phyloP scores from a whole-genome alignment of 2,113 vertebrate species.

The Neogobius melanostomus region DNA sequence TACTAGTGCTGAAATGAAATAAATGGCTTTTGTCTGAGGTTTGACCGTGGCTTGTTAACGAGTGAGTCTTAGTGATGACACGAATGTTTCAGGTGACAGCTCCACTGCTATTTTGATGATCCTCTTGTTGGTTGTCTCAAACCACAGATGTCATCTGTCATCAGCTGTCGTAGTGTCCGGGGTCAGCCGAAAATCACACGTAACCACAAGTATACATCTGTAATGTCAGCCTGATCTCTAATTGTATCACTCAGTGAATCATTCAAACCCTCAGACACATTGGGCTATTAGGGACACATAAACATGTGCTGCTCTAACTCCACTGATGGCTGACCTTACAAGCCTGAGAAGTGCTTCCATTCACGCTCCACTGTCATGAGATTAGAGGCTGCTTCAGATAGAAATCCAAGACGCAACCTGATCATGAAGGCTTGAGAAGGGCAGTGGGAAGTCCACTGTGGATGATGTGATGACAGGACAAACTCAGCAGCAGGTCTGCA shows the following conservation, averaged over 20 bases:
- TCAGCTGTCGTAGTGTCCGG: slow-evolving; percentile 2
- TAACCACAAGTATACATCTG: background rate
- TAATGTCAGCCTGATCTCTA: slow-evolving; percentile 17
- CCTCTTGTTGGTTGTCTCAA: slow-evolving; percentile 29
- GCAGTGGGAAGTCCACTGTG: slow-evolving; percentile 61
- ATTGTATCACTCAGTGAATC: slow-evolving; percentile 33
- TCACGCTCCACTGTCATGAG: slow-evolving; percentile 52
- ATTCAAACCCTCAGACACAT: slow-evolving; percentile 43
- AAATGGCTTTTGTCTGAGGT: background rate
- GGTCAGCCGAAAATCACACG: slow-evolving; percentile 10
- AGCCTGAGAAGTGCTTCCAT: slow-evolving; percentile 56
- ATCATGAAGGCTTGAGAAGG: slow-evolving; percentile 43
- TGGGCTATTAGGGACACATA: slow-evolving; percentile 56
- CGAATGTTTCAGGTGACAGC: slow-evolving; percentile 17
- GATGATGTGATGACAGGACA: slow-evolving; percentile 71
- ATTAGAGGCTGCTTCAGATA: slow-evolving; percentile 64
- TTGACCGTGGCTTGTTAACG: slow-evolving; percentile 3
- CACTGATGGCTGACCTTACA: slow-evolving; percentile 47
- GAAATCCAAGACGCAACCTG: slow-evolving; percentile 73
- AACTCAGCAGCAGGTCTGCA: slow-evolving; percentile 60
- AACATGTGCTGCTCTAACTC: slow-evolving; percentile 63
- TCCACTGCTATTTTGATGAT: slow-evolving; percentile 22
- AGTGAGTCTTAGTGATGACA: slow-evolving; percentile 6
- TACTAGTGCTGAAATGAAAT: slow-evolving; percentile 3
- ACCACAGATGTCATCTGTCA: slow-evolving; percentile 19